These are phyloP conservation scores for Aproaerema taeniolella DNA, from an alignment of 2,888 invertebrate species.

Conservation along the genomic window DNA sequence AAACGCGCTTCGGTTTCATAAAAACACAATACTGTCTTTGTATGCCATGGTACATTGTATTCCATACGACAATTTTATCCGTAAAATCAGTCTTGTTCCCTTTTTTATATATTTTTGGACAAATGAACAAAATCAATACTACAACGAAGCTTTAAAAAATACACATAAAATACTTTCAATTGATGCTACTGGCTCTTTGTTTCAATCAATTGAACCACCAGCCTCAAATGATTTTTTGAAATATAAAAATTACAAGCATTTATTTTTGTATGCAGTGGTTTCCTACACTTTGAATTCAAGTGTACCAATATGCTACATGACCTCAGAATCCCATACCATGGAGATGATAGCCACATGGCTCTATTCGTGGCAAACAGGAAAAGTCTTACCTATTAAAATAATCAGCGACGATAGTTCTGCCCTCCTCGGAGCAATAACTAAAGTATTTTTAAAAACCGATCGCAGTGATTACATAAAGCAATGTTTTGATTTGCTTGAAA, in stretches of 20 bases:
- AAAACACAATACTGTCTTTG: constrained; percentile 16
- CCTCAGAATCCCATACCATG: constrained; percentile 17
- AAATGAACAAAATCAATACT: constrained; percentile 16
- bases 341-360: constrained; percentile 18
- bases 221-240: constrained; percentile 4
- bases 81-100: constrained; percentile 17
- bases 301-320: constrained; percentile 14
- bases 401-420: constrained; percentile 16
- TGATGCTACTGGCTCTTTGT: constrained; percentile 18
- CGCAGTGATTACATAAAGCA: constrained; percentile 14
- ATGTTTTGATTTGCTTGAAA: constrained; percentile 16
- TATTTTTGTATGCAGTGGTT: constrained; percentile 18
- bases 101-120: constrained; percentile 19
- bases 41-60: constrained; percentile 16
- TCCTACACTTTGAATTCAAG: constrained; percentile 14
- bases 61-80: constrained; percentile 16
- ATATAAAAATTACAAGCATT: constrained; percentile 12
- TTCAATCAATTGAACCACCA: constrained; percentile 14
- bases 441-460: constrained; percentile 14
- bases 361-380: constrained; percentile 12
- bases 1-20: constrained; percentile 17
- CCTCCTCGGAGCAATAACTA: constrained; percentile 15
- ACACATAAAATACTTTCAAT: constrained; percentile 11
- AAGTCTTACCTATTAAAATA: constrained; percentile 14
- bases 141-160: constrained; percentile 10